Evolutionary conservation across 2,113 vertebrate species (phyloP).

Genomic region (Hassar affinis): DNA sequence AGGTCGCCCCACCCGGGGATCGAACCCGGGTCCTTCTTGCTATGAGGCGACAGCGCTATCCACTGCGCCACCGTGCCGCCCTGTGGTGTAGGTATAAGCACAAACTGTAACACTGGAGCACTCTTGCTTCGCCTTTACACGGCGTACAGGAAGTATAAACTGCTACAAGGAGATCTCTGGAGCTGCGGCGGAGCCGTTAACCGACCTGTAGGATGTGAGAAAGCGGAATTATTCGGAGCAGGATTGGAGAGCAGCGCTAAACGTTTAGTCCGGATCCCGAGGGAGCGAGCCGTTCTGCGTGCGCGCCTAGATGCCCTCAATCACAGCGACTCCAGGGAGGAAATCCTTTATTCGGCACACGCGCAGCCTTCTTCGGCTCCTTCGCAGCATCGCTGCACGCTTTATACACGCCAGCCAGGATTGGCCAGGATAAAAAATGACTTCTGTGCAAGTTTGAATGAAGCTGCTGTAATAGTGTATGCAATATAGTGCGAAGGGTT

Average conservation of each 20-base stretch:
- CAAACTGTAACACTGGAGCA: too few relatives aligned
- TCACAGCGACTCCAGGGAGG: constrained; percentile 24
- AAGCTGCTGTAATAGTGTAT: constrained; percentile 2
- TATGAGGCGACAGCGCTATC: too few relatives aligned
- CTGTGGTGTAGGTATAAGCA: too few relatives aligned
- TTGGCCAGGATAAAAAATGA: background rate
- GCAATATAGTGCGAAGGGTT: background rate
- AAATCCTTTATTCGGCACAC: constrained; percentile 14
- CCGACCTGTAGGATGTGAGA: background rate
- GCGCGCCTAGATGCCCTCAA: constrained; percentile 14
- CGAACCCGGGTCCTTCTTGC: too few relatives aligned
- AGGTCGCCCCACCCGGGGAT: too few relatives aligned
- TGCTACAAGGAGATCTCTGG: background rate
- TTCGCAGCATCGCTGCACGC: background rate
- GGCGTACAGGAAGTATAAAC: too few relatives aligned
- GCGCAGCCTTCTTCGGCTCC: background rate
- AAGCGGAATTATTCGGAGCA: background rate
- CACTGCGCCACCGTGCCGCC: too few relatives aligned
- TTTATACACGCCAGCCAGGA: background rate
- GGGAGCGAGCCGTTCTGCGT: background rate
- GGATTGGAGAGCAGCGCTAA: background rate
- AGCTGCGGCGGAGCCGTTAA: background rate
- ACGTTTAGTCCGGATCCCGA: background rate
- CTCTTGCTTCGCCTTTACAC: too few relatives aligned
- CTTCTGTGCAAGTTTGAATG: constrained; percentile 15